Percentiles rank a stretch among this genome's conserved stretches.
phyloP scores from a whole-genome alignment of 2,113 vertebrate genomes.

The Spea multiplicata region DNA sequence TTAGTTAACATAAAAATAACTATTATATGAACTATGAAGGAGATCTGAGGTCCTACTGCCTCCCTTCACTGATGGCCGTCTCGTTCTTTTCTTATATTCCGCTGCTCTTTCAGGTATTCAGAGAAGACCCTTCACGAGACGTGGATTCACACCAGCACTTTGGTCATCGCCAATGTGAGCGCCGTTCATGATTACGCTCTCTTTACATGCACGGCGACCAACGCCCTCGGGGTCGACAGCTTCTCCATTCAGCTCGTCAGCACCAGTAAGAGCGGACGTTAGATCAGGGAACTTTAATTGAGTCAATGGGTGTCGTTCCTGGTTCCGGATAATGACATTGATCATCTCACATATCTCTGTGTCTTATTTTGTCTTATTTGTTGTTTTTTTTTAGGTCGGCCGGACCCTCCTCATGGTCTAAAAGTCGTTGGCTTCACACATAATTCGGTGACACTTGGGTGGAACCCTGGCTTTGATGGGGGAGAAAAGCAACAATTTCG shows the following conservation, averaged over 20 bases:
- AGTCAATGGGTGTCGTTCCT: not conserved
- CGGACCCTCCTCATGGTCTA: constrained; percentile 74
- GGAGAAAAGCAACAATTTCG: constrained; percentile 76
- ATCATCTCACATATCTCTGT: too few relatives aligned
- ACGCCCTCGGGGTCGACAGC: constrained; percentile 74
- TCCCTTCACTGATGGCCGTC: too few relatives aligned
- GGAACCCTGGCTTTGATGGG: constrained; percentile 79
- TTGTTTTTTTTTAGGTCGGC: constrained; percentile 58
- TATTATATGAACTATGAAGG: too few relatives aligned
- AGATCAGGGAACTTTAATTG: too few relatives aligned
- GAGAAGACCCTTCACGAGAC: constrained; percentile 68
- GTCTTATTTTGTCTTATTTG: too few relatives aligned
- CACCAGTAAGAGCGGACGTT: constrained; percentile 69
- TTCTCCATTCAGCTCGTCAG: constrained; percentile 81
- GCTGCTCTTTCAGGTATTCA: constrained; percentile 64
- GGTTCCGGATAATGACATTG: not conserved
- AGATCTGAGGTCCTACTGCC: too few relatives aligned
- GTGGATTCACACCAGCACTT: constrained; percentile 69
- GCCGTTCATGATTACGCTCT: constrained; percentile 74
- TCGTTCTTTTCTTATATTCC: not conserved
- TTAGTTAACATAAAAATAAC: too few relatives aligned
- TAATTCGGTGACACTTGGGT: constrained; percentile 71
- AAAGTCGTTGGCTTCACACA: constrained; percentile 60
- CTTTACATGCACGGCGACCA: constrained; percentile 80
- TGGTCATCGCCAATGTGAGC: constrained; percentile 78